A percentile compares a stretch with the other conserved stretches of the same genome.
Conservation (phyloP, 2,797 vertebrate species). For the Lemur catta region DNA sequence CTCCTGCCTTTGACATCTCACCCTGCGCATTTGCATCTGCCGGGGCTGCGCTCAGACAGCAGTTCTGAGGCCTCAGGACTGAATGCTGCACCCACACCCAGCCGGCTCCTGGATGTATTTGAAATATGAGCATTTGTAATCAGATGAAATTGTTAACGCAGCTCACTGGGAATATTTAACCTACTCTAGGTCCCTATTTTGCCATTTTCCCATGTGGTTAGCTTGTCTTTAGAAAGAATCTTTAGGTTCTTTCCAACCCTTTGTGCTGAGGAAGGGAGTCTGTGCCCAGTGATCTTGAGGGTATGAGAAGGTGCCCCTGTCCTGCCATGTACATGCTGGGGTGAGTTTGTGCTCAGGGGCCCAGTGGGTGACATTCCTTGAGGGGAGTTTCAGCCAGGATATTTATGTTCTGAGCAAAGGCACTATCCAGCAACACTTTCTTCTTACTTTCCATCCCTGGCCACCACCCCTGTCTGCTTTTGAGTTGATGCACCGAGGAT, state of each 20-base stretch:
- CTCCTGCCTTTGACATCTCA: not conserved
- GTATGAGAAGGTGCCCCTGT: not conserved
- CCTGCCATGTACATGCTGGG: not conserved
- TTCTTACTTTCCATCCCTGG: too few relatives aligned
- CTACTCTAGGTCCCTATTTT: not conserved
- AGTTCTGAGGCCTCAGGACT: not conserved
- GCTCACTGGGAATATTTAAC: not conserved
- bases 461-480: not conserved
- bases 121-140: not conserved
- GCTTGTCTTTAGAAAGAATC: not conserved
- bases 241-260: not conserved
- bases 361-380: not conserved
- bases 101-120: not conserved
- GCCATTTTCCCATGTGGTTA: not conserved
- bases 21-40: too few relatives aligned
- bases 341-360: not conserved
- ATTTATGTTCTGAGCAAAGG: not conserved
- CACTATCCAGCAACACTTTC: not conserved
- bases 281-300: not conserved
- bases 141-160: not conserved
- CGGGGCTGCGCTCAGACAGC: accelerated
- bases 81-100: not conserved
- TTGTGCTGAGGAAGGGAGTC: not conserved
- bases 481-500: not conserved
- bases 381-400: not conserved